Percentiles rank a stretch among this genome's conserved stretches.
phyloP scores from a whole-genome alignment of 2,797 vertebrate genomes.

The Takifugu rubripes region DNA sequence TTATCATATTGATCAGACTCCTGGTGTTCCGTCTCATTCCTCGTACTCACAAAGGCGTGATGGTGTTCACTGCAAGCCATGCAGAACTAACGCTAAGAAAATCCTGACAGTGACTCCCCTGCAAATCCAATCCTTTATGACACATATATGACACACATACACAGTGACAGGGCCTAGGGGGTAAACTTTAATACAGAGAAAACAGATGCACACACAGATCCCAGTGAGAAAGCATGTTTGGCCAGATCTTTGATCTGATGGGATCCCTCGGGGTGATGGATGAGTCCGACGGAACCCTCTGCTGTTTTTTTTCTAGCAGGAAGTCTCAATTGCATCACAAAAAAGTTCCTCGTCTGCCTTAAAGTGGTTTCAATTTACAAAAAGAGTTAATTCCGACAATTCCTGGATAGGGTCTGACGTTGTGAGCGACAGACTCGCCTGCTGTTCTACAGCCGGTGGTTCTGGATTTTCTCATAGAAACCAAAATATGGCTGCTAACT shows the following conservation, averaged over 20 bases:
- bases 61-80: constrained; percentile 15
- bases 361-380: no score
- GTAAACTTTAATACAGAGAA: background rate
- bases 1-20: constrained; percentile 64
- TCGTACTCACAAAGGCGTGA: constrained; percentile 33
- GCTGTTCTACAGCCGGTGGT: no score
- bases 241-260: constrained; percentile 17
- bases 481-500: no score
- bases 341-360: no score
- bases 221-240: constrained; percentile 9
- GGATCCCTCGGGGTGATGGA: constrained; percentile 26
- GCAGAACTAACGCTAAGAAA: constrained; percentile 27
- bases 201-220: constrained; percentile 6
- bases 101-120: constrained; percentile 31
- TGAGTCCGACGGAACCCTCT: constrained; percentile 25
- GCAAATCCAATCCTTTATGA: background rate
- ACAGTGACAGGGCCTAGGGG: constrained; percentile 1
- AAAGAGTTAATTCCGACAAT: no score
- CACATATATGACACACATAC: constrained; percentile 1
- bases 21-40: constrained; percentile 35
- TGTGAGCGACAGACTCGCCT: no score
- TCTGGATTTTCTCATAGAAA: no score
- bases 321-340: background rate
- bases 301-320: constrained; percentile 21
- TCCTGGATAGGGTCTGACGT: no score